These are phyloP conservation scores for Arctocebus calabarensis DNA, from an alignment of 2,797 vertebrate genomes.

Conservation along the genomic window DNA sequence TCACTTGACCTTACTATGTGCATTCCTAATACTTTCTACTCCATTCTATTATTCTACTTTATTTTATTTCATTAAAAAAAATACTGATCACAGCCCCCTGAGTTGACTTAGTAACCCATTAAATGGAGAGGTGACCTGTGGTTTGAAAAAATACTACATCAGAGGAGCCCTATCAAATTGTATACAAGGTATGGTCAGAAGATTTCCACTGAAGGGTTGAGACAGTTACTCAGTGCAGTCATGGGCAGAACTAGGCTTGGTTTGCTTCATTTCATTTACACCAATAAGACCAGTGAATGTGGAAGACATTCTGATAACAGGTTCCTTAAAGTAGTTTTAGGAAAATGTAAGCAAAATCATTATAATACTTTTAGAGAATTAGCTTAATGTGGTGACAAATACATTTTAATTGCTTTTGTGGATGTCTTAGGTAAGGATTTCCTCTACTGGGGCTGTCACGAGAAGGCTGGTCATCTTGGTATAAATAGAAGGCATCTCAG, in stretches of 20 bases:
- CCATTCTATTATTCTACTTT: not conserved
- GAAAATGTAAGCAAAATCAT: not conserved
- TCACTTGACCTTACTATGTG: not conserved
- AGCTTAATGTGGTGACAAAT: not conserved
- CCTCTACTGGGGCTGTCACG: not conserved
- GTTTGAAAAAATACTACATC: not conserved
- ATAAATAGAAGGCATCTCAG: conserved; percentile 59
- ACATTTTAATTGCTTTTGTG: not conserved
- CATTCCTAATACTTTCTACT: conserved; percentile 18
- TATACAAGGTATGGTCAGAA: not conserved
- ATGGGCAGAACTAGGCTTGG: not conserved
- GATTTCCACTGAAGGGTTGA: not conserved
- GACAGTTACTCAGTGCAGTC: not conserved
- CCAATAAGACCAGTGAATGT: not conserved
- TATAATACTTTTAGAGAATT: not conserved
- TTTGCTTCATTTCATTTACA: not conserved
- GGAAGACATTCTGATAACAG: not conserved
- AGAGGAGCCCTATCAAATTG: not conserved
- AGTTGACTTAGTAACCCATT: conserved; percentile 8
- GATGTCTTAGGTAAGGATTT: not conserved
- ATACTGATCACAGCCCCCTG: not conserved
- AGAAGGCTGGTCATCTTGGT: conserved; percentile 6
- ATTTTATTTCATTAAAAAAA: conserved; percentile 53
- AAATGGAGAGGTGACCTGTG: not conserved
- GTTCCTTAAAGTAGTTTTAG: not conserved